Base-by-base conservation (phyloP, 2,113 vertebrate species). In the Nematolebias whitei region DNA sequence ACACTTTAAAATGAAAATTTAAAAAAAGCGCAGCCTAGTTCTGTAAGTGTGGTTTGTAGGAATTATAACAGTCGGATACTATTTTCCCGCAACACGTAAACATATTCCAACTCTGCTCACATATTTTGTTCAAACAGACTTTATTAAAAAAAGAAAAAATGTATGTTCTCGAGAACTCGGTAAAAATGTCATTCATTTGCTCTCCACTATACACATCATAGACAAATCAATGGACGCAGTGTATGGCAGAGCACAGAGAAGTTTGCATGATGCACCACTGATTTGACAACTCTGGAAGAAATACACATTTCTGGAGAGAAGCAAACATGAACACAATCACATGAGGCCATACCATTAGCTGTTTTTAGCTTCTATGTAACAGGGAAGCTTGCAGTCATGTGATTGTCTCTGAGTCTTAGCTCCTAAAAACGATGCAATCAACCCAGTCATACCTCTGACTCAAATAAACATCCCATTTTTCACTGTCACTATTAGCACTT, bases 281-380 rank as follows among this genome's bases (percentile, higher is more conserved):
- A 63, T 60, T 73, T 68, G 68, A 74, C 53, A 68, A 35, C 41
- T 16, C n/a, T 16, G 22, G 8, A 32, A 29, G n/a, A 54, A 18
- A 44, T 2, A 3, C 55, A 65, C 58, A 61, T 71, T 67, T 18
- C 35, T 38, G 24, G n/a, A 57, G 35, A 51, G 14, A 58, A 74
- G 62, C 50, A 73, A 54, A 73, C 23, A 63, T 40, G 22, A 11
- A 39, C 20, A n/a, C 51, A 54, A 69, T 68, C 39, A 59, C 20
- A 39, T 5, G 39, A 5, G 1, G n/a, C 38, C 58, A 63, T 48
- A 44, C 15, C 29, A 45, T 8, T 45, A 51, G 16, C 66, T 48
- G 40, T 54, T 39, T 49, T 23, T 22, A 0, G 5, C 35, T 44
- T 49, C 43, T 24, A 18, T 20, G 29, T 60, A 19, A 32, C 23